Percentiles rank a stretch among this genome's conserved stretches.
phyloP scores from a whole-genome alignment of 2,888 invertebrate species.

The Drosophila basisetae region DNA sequence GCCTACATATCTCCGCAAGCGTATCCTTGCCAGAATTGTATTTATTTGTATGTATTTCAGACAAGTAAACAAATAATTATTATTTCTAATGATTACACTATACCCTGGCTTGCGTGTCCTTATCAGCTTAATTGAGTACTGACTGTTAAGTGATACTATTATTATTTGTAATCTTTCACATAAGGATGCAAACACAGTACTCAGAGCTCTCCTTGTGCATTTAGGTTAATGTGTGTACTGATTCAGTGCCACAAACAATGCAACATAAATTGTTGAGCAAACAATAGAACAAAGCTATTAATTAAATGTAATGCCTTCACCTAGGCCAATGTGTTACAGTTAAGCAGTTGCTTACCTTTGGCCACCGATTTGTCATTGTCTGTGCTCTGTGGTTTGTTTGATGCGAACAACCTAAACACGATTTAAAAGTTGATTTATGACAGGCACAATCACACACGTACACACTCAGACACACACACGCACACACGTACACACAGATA shows the following conservation, averaged over 20 bases:
- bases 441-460: constrained; percentile 39
- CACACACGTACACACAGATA: constrained; percentile 4
- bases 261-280: neutral
- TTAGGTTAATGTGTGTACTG: neutral
- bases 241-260: neutral
- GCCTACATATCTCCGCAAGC: neutral
- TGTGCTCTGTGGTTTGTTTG: constrained; percentile 34
- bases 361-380: constrained; percentile 45
- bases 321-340: neutral
- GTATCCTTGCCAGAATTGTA: neutral
- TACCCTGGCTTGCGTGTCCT: neutral
- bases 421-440: constrained; percentile 76
- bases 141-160: neutral
- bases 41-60: neutral
- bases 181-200: neutral
- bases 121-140: neutral
- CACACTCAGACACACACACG: neutral
- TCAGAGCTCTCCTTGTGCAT: neutral
- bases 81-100: neutral
- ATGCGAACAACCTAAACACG: constrained; percentile 46
- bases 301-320: constrained; percentile 21
- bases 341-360: constrained; percentile 14
- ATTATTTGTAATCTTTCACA: neutral
- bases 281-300: constrained; percentile 20
- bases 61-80: neutral